Evolutionary conservation across 2,797 vertebrate genomes (phyloP).

Genomic region (Sebastes minor): DNA sequence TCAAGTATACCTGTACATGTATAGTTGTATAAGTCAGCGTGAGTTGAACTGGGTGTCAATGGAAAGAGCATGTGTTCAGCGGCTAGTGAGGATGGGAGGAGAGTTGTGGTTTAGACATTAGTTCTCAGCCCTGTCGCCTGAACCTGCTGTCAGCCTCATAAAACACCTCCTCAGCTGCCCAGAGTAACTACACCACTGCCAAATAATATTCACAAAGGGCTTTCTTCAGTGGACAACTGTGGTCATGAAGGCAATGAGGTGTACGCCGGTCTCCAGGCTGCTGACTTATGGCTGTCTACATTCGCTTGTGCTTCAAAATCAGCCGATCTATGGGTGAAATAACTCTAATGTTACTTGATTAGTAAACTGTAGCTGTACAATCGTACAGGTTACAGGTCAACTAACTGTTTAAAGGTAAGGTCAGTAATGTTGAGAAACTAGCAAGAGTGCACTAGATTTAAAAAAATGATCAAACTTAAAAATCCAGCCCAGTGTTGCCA

Average conservation of each 20-base stretch:
- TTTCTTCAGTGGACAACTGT: neutral
- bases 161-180: conserved; percentile 38
- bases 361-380: neutral
- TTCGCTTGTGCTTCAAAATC: neutral
- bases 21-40: neutral
- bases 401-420: no score
- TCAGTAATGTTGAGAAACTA: no score
- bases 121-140: conserved; percentile 24
- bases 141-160: conserved; percentile 32
- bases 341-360: neutral
- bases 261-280: neutral
- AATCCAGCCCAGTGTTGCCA: no score
- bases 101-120: conserved; percentile 31
- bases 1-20: neutral
- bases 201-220: conserved; percentile 25
- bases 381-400: neutral
- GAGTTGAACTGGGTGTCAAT: neutral
- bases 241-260: conserved; percentile 24
- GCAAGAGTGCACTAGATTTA: no score
- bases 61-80: conserved; percentile 30
- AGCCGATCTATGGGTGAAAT: neutral
- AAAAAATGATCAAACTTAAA: accelerated
- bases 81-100: conserved; percentile 3
- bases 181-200: conserved; percentile 14
- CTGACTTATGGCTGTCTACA: neutral